Evolutionary conservation across 2,888 invertebrate species (phyloP).

Genomic region (Metalampra italica): DNA sequence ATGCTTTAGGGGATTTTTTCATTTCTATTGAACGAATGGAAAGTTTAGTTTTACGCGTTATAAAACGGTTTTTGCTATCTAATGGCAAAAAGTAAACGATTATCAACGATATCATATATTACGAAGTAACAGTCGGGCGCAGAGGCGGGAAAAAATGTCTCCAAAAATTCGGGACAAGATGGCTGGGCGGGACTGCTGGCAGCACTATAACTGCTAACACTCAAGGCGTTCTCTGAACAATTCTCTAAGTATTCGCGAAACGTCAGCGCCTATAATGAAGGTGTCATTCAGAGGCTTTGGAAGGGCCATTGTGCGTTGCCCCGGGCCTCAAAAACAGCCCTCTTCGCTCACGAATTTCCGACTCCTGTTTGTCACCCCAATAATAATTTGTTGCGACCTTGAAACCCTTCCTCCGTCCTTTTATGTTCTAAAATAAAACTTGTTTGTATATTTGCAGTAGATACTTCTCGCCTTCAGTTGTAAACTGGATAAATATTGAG

Average conservation of each 20-base stretch:
- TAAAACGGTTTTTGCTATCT: too few relatives aligned
- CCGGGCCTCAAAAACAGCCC: constrained; percentile 33
- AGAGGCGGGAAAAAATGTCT: too few relatives aligned
- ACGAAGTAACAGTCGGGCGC: too few relatives aligned
- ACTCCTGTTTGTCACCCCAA: constrained; percentile 27
- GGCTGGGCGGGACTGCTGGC: neutral
- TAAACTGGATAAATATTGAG: neutral
- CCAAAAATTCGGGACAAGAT: too few relatives aligned
- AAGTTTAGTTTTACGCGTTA: too few relatives aligned
- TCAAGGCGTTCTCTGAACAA: constrained; percentile 32
- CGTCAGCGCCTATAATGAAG: constrained; percentile 62
- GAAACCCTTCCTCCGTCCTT: constrained; percentile 31
- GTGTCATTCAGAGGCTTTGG: constrained; percentile 55
- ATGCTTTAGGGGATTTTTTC: too few relatives aligned
- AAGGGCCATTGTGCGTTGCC: constrained; percentile 47
- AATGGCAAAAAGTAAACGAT: too few relatives aligned
- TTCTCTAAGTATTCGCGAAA: constrained; percentile 53
- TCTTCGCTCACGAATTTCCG: constrained; percentile 27
- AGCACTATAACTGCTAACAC: constrained; percentile 36
- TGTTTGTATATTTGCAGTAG: neutral
- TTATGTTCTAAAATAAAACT: neutral
- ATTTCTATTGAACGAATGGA: too few relatives aligned
- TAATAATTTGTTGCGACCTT: constrained; percentile 30
- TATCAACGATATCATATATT: too few relatives aligned
- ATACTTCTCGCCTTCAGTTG: neutral